Base-by-base conservation (phyloP, 2,797 vertebrate species). In the Erithacus rubecula region DNA sequence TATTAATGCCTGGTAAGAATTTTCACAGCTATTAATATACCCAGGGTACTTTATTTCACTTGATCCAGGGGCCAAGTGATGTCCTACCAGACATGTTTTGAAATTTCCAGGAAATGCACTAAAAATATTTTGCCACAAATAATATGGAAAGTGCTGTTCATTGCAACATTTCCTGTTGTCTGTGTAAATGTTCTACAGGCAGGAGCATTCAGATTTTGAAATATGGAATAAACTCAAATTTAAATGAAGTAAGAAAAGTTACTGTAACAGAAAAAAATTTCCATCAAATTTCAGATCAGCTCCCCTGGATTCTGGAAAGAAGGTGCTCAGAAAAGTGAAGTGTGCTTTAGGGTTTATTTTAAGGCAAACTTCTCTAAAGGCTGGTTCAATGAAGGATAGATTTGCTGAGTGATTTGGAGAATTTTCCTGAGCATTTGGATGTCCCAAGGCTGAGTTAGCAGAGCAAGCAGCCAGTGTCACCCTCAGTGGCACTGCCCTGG, bases 1-100 rank as follows among this genome's bases (percentile, higher is more conserved):
- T 93, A 89, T 89, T 92, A 92, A 84, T 1, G 2, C 77, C 70
- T 84, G 74, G 83, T 79, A 83, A 70, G 93, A 87, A 72, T 90
- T 93, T 95, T 96, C 93, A 90, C 80, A 94, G 67, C 90, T 91
- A 74, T 87, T 94, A 86, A 72, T 34, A 84, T 88, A 88, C 24
- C 15, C 67, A 72, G 29, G 27, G 77, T 26, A 43, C 55, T 88
- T 91, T 81, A 84, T 79, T 91, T 81, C 81, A 72, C 55, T 91
- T 90, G 80, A 72, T 41, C 51, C 43, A 65, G 26, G 29, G 95
- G 47, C 63, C 37, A 56, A 88, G 39, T 70, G 83, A 81, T 84
- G 81, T 69, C 88, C 80, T 86, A 82, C 26, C 55, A 93, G 92
- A 79, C 36, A 21, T 52, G 58, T 90, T 94, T 75, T 94, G 83